Percentiles rank a stretch among this genome's conserved stretches.
These are phyloP conservation scores for Hozukius guyotensis DNA, from an alignment of 2,797 vertebrate genomes.

Conservation along the genomic window DNA sequence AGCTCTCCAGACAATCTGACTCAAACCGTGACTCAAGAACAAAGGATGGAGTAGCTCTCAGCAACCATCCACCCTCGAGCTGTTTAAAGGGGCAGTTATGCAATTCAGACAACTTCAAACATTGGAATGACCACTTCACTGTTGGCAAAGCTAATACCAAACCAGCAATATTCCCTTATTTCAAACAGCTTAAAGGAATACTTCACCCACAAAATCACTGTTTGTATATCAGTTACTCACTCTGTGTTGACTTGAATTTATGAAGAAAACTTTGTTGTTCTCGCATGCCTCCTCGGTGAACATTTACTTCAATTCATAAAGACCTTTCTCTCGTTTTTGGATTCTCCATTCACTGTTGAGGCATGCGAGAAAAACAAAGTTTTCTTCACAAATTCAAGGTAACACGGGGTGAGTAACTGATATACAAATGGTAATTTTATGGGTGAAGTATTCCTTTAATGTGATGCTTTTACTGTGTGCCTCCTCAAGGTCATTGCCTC, in stretches of 20 bases:
- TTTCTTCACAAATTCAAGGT: background rate
- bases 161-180: background rate
- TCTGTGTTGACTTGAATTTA: background rate
- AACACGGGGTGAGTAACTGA: background rate
- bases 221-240: background rate
- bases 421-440: too few relatives aligned
- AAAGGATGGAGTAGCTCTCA: slow-evolving; percentile 34
- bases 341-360: background rate
- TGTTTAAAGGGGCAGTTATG: slow-evolving; percentile 26
- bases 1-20: slow-evolving; percentile 31
- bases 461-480: slow-evolving; percentile 4
- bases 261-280: background rate
- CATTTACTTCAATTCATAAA: too few relatives aligned
- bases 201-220: background rate
- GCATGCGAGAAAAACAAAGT: background rate
- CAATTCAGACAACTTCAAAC: slow-evolving; percentile 26
- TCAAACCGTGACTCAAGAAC: slow-evolving; percentile 46
- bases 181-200: background rate
- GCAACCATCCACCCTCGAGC: slow-evolving; percentile 6
- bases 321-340: background rate
- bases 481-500: background rate
- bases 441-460: background rate
- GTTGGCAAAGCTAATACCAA: background rate
- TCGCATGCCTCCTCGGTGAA: too few relatives aligned
- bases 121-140: background rate